Evolutionary conservation across 2,113 vertebrate genomes (phyloP).

Genomic region (Esox niger): DNA sequence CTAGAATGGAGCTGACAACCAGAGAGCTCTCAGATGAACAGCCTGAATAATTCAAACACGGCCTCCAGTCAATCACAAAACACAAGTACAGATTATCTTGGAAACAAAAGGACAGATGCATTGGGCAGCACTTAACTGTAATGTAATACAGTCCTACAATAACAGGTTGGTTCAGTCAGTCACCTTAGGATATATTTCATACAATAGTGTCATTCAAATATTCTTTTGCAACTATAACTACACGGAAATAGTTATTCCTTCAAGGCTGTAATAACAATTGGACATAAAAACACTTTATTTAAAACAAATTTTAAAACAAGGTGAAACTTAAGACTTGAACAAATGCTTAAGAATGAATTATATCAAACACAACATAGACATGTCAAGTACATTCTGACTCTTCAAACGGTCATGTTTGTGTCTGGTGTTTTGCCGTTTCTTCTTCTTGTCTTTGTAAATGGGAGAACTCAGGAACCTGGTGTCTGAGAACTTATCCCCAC

Average conservation of each 20-base stretch:
- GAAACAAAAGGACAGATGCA: not conserved
- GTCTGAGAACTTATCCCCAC: constrained; percentile 68
- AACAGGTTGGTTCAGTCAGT: not conserved
- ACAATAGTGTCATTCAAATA: too few relatives aligned
- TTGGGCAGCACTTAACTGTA: not conserved
- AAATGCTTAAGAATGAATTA: constrained; percentile 12
- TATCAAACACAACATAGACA: not conserved
- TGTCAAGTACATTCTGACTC: not conserved
- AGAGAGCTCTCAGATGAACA: constrained; percentile 54
- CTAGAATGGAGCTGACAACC: constrained; percentile 10
- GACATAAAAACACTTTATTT: not conserved
- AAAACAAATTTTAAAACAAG: constrained; percentile 6
- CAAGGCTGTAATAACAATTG: not conserved
- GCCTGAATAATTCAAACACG: constrained; percentile 65
- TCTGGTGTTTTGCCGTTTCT: constrained; percentile 6
- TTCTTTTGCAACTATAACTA: too few relatives aligned
- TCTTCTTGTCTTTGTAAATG: constrained; percentile 50
- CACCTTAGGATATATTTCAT: too few relatives aligned
- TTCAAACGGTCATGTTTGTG: not conserved
- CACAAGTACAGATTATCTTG: not conserved
- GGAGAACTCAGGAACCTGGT: constrained; percentile 64
- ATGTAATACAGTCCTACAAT: not conserved
- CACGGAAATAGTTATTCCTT: not conserved
- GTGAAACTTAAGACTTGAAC: constrained; percentile 7
- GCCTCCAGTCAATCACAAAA: constrained; percentile 38